Conservation (phyloP, 1,140 invertebrate genomes). For the Musca vetustissima region DNA sequence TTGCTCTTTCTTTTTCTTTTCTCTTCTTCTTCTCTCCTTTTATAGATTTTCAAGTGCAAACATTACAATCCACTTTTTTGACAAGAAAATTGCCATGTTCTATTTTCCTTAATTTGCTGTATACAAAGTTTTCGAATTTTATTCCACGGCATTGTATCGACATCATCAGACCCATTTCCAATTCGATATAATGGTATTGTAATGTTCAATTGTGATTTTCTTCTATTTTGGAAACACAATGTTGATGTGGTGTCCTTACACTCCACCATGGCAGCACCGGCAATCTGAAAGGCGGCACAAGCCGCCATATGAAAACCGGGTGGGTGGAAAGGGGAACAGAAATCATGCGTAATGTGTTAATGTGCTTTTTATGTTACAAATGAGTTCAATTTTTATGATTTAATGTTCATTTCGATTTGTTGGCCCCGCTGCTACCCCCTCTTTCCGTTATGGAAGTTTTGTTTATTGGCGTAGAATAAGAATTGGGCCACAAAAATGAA, state of each 20-base stretch:
- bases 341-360: slow-evolving; percentile 44
- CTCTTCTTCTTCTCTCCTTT: no score
- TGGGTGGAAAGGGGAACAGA: background rate
- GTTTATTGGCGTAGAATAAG: no score
- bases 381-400: slow-evolving; percentile 53
- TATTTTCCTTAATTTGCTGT: background rate
- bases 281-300: no score
- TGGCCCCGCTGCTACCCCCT: no score
- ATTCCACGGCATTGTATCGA: background rate
- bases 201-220: slow-evolving; percentile 4
- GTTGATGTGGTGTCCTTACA: no score
- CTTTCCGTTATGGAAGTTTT: no score
- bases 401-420: slow-evolving; percentile 38
- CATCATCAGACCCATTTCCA: no score
- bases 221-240: background rate
- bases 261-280: no score
- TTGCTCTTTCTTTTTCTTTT: no score
- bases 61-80: no score
- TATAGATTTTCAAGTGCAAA: background rate
- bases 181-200: background rate
- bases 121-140: background rate
- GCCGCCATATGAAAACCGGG: no score
- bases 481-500: no score
- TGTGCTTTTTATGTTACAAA: slow-evolving; percentile 53
- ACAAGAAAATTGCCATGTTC: slow-evolving; percentile 12